Percentiles rank a stretch among this genome's conserved stretches.
These are phyloP conservation scores for Echinarachnius parma DNA, from an alignment of 53 echinoderm and acorn worm species.

Conservation along the genomic window DNA sequence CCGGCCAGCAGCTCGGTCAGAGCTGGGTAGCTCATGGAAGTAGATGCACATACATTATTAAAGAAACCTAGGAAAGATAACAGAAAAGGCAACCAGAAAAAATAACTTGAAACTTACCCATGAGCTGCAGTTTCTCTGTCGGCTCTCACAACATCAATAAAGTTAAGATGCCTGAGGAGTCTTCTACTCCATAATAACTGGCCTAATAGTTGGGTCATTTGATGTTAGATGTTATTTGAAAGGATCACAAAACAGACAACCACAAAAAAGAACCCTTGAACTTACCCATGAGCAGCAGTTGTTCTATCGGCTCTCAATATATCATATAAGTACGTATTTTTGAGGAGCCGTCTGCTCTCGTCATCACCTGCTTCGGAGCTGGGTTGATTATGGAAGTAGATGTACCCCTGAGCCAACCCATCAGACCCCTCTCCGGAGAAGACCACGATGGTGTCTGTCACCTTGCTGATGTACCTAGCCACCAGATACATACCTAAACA, in stretches of 20 bases:
- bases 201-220: too few relatives aligned
- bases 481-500: conserved; percentile 94
- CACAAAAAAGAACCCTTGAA: too few relatives aligned
- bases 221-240: too few relatives aligned
- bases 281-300: conserved; percentile 90
- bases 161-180: too few relatives aligned
- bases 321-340: conserved; percentile 81
- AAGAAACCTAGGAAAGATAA: too few relatives aligned
- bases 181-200: too few relatives aligned
- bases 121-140: too few relatives aligned
- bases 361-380: conserved; percentile 71
- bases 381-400: conserved; percentile 93
- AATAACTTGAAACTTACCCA: too few relatives aligned
- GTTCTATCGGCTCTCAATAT: conserved; percentile 84
- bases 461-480: conserved; percentile 84
- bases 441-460: conserved; percentile 87
- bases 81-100: too few relatives aligned
- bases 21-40: conserved; percentile 82
- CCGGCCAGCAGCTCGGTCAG: conserved; percentile 75
- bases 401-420: conserved; percentile 90
- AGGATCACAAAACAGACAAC: too few relatives aligned
- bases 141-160: too few relatives aligned
- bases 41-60: too few relatives aligned
- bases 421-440: conserved; percentile 96
- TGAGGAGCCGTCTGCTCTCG: conserved; percentile 72